A percentile compares a stretch with the other conserved stretches of the same genome.
These are phyloP conservation scores for Bradypodion pumilum DNA, from an alignment of 2,797 vertebrate species.

Conservation along the genomic window DNA sequence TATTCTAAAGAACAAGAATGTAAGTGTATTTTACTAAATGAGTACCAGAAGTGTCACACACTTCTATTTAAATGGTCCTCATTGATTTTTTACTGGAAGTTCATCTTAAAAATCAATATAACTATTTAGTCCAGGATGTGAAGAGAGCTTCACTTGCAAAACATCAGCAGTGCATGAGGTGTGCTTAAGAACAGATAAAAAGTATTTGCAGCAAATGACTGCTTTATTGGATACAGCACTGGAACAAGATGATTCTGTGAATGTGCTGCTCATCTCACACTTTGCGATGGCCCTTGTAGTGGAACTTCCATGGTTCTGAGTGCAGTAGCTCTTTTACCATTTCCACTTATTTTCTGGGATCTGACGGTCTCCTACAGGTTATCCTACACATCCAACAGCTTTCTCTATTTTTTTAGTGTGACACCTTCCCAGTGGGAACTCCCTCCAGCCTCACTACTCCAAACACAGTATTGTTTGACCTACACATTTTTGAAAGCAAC, in stretches of 20 bases:
- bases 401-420: neutral
- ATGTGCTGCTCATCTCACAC: neutral
- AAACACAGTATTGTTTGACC: no score
- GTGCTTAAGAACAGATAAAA: neutral
- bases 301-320: neutral
- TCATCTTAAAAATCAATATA: slow-evolving; percentile 15
- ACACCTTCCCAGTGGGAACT: no score
- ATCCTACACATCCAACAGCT: neutral
- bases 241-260: neutral
- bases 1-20: neutral
- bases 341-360: neutral
- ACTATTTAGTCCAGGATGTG: rapidly evolving
- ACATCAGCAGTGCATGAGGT: neutral
- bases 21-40: neutral
- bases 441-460: no score
- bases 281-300: neutral
- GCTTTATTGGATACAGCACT: neutral
- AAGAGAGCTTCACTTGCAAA: slow-evolving; percentile 5
- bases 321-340: neutral
- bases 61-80: slow-evolving; percentile 6
- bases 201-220: neutral
- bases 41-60: neutral
- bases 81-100: slow-evolving; percentile 13
- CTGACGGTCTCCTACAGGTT: neutral
- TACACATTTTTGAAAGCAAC: neutral